Percentiles rank a stretch among this genome's conserved stretches.
phyloP scores from a whole-genome alignment of 2,888 invertebrate genomes.

The Lottia gigantea region DNA sequence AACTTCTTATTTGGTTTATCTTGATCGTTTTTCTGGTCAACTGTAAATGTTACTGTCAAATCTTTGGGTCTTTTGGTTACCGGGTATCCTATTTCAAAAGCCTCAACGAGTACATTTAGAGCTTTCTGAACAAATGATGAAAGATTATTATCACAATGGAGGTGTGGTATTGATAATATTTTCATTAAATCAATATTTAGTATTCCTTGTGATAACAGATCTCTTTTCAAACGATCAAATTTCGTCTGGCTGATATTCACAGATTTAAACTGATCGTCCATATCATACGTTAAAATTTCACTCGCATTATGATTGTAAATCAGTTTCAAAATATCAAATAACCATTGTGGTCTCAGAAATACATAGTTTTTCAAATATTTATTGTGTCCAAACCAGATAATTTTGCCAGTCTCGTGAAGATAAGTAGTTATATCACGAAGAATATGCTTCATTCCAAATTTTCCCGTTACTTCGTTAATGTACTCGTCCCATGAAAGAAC shows the following conservation, averaged over 20 bases:
- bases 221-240: slow-evolving; percentile 51
- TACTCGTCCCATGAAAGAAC: slow-evolving; percentile 57
- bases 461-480: slow-evolving; percentile 51
- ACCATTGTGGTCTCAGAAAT: slow-evolving; percentile 62
- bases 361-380: slow-evolving; percentile 50
- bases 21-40: slow-evolving; percentile 17
- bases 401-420: slow-evolving; percentile 63
- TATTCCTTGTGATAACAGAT: slow-evolving; percentile 52
- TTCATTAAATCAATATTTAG: slow-evolving; percentile 58
- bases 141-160: slow-evolving; percentile 45
- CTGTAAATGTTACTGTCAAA: slow-evolving; percentile 15
- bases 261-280: slow-evolving; percentile 53
- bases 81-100: slow-evolving; percentile 57
- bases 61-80: slow-evolving; percentile 41
- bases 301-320: slow-evolving; percentile 57
- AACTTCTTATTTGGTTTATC: slow-evolving; percentile 21
- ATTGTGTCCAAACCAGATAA: slow-evolving; percentile 55
- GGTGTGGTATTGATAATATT: slow-evolving; percentile 46
- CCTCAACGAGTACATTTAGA: background rate
- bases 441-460: slow-evolving; percentile 64
- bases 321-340: slow-evolving; percentile 57
- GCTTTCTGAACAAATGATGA: background rate
- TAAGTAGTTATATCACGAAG: slow-evolving; percentile 58
- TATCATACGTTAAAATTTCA: slow-evolving; percentile 41
- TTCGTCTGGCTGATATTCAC: slow-evolving; percentile 37